Percentiles rank a stretch among this genome's conserved stretches.
Evolutionary conservation across 2,113 vertebrate species (phyloP).

Genomic region (Burhinus bistriatus): DNA sequence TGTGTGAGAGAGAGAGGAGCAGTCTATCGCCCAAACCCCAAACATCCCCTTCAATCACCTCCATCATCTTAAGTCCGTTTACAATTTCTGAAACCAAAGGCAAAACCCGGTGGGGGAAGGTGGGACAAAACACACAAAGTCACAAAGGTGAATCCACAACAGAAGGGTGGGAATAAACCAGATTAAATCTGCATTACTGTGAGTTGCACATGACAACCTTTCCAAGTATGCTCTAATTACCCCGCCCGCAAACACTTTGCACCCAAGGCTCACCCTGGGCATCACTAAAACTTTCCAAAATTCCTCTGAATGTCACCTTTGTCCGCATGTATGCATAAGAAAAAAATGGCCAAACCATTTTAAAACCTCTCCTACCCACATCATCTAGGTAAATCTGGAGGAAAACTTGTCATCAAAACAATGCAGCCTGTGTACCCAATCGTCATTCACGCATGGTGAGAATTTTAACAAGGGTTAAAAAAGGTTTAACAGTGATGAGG

Average conservation of each 20-base stretch:
- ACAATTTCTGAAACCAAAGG: neutral
- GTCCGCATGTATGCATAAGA: neutral
- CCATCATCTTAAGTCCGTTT: neutral
- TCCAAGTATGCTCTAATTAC: neutral
- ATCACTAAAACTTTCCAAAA: neutral
- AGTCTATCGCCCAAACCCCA: neutral
- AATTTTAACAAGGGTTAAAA: neutral
- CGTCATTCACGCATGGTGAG: neutral
- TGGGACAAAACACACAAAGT: neutral
- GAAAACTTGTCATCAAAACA: neutral
- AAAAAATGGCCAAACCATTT: neutral
- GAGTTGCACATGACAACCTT: neutral
- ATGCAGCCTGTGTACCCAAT: accelerated
- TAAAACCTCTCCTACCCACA: neutral
- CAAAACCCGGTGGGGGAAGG: neutral
- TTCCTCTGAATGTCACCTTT: neutral
- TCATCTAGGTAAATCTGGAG: neutral
- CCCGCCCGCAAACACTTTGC: neutral
- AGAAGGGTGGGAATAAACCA: neutral
- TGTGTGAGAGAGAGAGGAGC: neutral
- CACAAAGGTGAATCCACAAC: neutral
- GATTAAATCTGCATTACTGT: neutral
- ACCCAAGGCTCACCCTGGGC: neutral
- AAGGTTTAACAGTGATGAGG: neutral
- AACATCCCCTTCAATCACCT: neutral